These are phyloP conservation scores for Hemichromis elongatus DNA, from an alignment of 2,113 vertebrate genomes.

Conservation along the genomic window DNA sequence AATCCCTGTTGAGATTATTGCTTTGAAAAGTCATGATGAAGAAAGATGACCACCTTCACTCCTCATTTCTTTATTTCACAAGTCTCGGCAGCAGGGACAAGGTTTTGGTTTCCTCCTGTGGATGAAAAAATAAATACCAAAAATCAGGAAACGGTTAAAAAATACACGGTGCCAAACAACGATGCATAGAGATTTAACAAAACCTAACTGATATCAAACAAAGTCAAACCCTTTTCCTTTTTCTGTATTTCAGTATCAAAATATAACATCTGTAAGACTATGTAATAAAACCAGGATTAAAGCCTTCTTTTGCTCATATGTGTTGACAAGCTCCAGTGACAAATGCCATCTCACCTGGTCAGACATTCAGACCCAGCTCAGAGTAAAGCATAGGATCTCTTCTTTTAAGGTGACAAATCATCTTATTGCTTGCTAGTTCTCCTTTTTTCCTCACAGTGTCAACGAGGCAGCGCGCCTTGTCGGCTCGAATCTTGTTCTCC, in stretches of 20 bases:
- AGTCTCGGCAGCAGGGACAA: neutral
- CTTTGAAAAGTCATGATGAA: neutral
- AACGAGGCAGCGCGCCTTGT: slow-evolving; percentile 66
- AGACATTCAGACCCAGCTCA: slow-evolving; percentile 35
- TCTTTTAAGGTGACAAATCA: slow-evolving; percentile 24
- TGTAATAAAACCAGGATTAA: neutral
- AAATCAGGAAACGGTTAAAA: neutral
- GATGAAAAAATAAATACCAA: neutral
- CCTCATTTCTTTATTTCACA: neutral
- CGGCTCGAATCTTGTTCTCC: rapidly evolving
- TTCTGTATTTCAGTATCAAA: neutral
- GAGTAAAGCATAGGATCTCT: slow-evolving; percentile 26
- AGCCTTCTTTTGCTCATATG: neutral
- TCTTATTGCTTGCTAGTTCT: slow-evolving; percentile 26
- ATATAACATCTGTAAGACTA: neutral
- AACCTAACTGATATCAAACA: neutral
- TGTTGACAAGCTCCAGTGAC: neutral
- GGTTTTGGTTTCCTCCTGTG: neutral
- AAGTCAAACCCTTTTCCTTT: neutral
- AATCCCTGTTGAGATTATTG: neutral
- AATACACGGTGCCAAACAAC: neutral
- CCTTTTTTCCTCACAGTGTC: slow-evolving; percentile 70
- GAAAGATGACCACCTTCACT: neutral
- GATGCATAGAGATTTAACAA: neutral
- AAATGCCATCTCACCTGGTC: neutral